Base-by-base conservation (phyloP, 2,113 vertebrate species). In the Tiliqua scincoides region DNA sequence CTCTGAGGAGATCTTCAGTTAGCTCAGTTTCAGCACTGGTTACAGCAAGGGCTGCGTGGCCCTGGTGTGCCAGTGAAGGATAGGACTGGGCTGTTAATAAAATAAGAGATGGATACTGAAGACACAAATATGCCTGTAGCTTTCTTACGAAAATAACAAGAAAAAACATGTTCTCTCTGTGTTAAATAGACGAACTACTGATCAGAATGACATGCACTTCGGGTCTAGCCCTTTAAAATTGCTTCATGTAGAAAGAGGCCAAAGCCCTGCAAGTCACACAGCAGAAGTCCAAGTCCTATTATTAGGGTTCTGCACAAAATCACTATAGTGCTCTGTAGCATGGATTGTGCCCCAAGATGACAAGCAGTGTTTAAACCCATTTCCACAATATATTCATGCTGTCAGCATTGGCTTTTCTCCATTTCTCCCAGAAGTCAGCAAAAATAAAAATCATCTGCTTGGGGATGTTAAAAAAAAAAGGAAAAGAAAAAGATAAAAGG, bases 301-400 rank as follows among this genome's bases (percentile, higher is more conserved):
- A n/a, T 48, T 48, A 48, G 43, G 43, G 8, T 48, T 14, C 2
- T 11, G 3, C 48, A 14, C 20, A 70, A 54, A 70, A 82, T 6
- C 78, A 65, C 25, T 18, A 17, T 40, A 17, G 6, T 61, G 9
- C 17, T 32, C 79, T 17, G 10, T 48, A 59, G 21, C 10, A 27
- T 74, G 10, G 57, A n/a, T 74, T n/a, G 57, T 83, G 82, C 82
- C 82, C 71, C 59, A 88, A 62, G 68, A 80, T 54, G 71, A 37
- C 63, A 90, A 83, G 35, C 85, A 78, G 21, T 93, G 72, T 81
- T 91, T 91, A 91, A 94, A 92, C 73, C 70, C 43, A 1, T 71
- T 92, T 77, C 84, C 85, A 85, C n/a, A 90, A 63, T 82, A 87
- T 90, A 57, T 88, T 89, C 72, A 48, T 0, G 1, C 65, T 79